Evolutionary conservation across 2,113 vertebrate species (phyloP).

Genomic region (Rana temporaria): DNA sequence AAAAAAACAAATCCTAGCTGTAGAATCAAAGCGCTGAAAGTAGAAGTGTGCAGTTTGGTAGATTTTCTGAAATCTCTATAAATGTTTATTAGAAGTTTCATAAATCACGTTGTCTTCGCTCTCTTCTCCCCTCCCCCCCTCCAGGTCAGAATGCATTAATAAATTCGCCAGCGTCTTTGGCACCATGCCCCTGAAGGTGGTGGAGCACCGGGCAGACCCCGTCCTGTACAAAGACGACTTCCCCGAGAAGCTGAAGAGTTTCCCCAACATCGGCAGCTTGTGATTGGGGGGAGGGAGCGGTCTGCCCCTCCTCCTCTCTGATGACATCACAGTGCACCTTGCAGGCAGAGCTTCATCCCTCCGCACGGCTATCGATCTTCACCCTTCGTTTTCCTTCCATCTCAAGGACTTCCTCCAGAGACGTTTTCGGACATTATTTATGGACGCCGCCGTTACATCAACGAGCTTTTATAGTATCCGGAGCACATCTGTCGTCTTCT

Average conservation of each 20-base stretch:
- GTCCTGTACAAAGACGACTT: constrained; percentile 99
- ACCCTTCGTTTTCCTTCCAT: not conserved
- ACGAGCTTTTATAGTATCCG: too few species aligned
- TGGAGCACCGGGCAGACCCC: constrained; percentile 94
- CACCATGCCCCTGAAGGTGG: constrained; percentile 97
- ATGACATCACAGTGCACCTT: not conserved
- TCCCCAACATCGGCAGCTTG: constrained; percentile 97
- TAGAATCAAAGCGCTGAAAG: too few species aligned
- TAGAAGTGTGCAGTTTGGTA: too few species aligned
- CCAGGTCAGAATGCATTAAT: constrained; percentile 98
- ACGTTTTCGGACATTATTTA: not conserved
- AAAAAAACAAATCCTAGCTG: too few species aligned
- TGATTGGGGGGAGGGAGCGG: constrained; percentile 66
- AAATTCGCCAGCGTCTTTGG: constrained; percentile 97
- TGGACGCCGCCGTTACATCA: too few species aligned
- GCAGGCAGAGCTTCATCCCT: too few species aligned
- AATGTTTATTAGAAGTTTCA: too few species aligned
- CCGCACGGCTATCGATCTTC: too few species aligned
- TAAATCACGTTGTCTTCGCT: not conserved
- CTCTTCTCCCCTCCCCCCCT: not conserved
- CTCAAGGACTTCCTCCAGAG: not conserved
- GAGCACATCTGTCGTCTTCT: too few species aligned
- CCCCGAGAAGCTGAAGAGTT: constrained; percentile 97
- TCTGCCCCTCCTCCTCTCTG: not conserved
- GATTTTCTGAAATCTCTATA: too few species aligned